These are phyloP conservation scores for Pogonocherus hispidulus DNA, from an alignment of 2,888 invertebrate genomes.

Conservation along the genomic window DNA sequence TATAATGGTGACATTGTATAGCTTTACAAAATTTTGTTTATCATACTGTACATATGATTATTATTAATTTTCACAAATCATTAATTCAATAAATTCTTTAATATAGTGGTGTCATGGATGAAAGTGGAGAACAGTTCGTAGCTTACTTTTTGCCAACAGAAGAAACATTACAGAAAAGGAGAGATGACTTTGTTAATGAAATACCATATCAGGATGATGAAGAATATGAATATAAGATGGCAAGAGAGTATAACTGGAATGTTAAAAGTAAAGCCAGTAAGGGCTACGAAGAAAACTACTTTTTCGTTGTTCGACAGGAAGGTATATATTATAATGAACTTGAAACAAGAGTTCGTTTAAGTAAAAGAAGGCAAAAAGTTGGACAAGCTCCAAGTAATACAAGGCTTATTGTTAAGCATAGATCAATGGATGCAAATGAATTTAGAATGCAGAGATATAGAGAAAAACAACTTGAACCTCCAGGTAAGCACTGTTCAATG, in stretches of 20 bases:
- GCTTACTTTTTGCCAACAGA: constrained; percentile 98
- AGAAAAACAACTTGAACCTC: constrained; percentile 90
- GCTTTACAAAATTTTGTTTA: too few species aligned
- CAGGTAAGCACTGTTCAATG: constrained; percentile 68
- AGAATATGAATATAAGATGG: constrained; percentile 97
- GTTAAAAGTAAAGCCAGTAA: constrained; percentile 89
- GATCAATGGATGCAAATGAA: constrained; percentile 87
- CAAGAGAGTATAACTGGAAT: constrained; percentile 99
- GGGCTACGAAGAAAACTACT: constrained; percentile 96
- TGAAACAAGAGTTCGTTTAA: constrained; percentile 94
- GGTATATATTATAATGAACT: constrained; percentile 95
- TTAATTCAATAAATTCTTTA: constrained; percentile 18
- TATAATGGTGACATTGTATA: too few species aligned
- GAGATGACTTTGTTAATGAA: constrained; percentile 82
- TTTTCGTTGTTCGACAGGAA: constrained; percentile 91
- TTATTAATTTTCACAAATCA: background rate
- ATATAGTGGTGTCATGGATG: constrained; percentile 96
- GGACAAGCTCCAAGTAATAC: constrained; percentile 79
- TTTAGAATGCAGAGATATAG: constrained; percentile 88
- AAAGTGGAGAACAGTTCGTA: constrained; percentile 98
- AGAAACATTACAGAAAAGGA: constrained; percentile 90
- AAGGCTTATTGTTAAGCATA: constrained; percentile 89
- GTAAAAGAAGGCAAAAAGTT: constrained; percentile 89
- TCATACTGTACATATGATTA: constrained; percentile 2
- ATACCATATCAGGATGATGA: constrained; percentile 90